Base-by-base conservation (phyloP, 1,140 invertebrate species). In the Mycetomoellerius zeteki region DNA sequence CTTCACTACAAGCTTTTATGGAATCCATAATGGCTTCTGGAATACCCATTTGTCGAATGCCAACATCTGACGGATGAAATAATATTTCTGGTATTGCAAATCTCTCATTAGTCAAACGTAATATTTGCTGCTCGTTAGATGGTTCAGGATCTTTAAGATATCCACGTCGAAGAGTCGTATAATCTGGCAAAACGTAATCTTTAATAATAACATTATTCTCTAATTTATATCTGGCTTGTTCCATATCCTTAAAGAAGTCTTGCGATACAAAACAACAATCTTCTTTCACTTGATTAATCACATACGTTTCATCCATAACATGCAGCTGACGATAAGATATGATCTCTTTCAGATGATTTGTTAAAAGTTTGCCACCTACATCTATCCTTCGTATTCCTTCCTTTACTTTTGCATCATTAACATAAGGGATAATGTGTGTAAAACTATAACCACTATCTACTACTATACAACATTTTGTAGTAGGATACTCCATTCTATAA, bases 301-400 rank as follows among this genome's bases (percentile, higher is more conserved):
- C 99, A 95, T 99, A 99, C 0, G 99, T 99, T 95, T 99, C 99
- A 94, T 99, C 99, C 98, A 99, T 99, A 0, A 99, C 99, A 96
- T 99, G 98, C 21, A 99, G 95, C 92, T 99, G 99, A 54, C 99
- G 96, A 93, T 99, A 99, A 0, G 99, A 99, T 86, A 99, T 98
- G 12, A 99, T 97, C 95, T 99, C 99, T 94, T 99, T 99, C 52
- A 99, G 95, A 95, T 99, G 98, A 96, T 99, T 99, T 0, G 99
- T 99, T 67, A 99, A 94, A 6, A 99, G 96, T 96, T 99, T 99
- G 0, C 99, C 99, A 12, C 99, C 99, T 86, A 99, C 96, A 96
- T 99, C 98, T 81, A 99, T 97, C 88, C 99, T 96, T 88, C 96
- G 95, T 75, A 98, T 97, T 24, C 96, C 97, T 91, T 98, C 96